phyloP scores from a whole-genome alignment of 2,888 invertebrate genomes.

The Villa cingulata region DNA sequence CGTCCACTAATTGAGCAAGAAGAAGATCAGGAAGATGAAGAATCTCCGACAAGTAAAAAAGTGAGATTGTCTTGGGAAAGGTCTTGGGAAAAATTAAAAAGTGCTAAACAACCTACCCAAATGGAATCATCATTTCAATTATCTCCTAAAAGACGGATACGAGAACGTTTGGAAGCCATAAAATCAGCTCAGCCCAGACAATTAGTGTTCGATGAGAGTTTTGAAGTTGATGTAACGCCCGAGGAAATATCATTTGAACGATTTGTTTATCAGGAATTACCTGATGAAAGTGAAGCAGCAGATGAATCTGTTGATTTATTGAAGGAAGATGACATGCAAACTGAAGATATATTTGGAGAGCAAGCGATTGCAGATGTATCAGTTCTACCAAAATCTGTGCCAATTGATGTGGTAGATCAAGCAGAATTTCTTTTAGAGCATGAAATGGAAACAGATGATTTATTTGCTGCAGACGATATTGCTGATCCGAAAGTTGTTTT shows the following conservation, averaged over 20 bases:
- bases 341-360: constrained; percentile 5
- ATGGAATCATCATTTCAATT: background rate
- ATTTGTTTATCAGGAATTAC: constrained; percentile 7
- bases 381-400: background rate
- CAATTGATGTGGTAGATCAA: constrained; percentile 1
- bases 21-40: background rate
- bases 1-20: background rate
- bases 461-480: constrained; percentile 5
- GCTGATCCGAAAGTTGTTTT: constrained; percentile 2
- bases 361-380: background rate
- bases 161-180: constrained; percentile 1
- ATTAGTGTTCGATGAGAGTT: constrained; percentile 5
- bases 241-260: constrained; percentile 7
- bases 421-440: constrained; percentile 6
- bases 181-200: constrained; percentile 5
- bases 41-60: background rate
- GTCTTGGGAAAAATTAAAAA: background rate
- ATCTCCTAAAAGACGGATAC: background rate
- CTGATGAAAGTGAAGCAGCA: constrained; percentile 2
- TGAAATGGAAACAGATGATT: constrained; percentile 6
- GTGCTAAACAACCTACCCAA: background rate
- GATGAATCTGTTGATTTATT: constrained; percentile 1
- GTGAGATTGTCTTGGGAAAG: constrained; percentile 6
- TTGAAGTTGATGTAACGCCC: constrained; percentile 4
- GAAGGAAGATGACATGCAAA: background rate